These are phyloP conservation scores for Malurus leucopterus DNA, from an alignment of 2,797 vertebrate genomes.

Conservation along the genomic window DNA sequence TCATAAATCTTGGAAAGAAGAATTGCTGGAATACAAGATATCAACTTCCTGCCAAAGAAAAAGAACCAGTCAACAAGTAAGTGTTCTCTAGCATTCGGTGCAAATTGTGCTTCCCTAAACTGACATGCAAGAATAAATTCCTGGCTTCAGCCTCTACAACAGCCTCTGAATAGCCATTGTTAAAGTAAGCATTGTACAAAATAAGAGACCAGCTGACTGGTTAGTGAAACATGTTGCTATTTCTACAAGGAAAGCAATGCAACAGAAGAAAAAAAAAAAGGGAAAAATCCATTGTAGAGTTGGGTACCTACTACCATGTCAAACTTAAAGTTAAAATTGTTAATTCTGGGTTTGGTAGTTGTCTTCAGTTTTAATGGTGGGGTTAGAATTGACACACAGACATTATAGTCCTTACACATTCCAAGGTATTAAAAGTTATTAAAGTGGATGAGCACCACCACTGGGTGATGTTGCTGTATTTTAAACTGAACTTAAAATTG, in stretches of 20 bases:
- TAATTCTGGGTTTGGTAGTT: neutral
- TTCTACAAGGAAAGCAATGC: neutral
- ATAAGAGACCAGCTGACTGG: neutral
- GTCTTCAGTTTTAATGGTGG: neutral
- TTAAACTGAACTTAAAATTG: neutral
- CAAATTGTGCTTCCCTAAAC: neutral
- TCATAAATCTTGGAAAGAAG: neutral
- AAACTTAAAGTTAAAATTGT: neutral
- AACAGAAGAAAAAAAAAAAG: neutral
- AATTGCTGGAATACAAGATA: neutral
- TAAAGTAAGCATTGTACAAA: neutral
- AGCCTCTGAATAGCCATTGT: neutral
- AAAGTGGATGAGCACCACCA: neutral
- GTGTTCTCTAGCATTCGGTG: neutral
- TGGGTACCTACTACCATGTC: neutral
- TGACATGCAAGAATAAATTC: neutral
- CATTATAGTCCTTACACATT: neutral
- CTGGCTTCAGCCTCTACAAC: neutral
- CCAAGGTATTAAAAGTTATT: neutral
- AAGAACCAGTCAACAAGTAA: neutral
- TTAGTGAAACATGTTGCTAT: neutral
- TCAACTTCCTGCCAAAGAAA: slow-evolving; percentile 13
- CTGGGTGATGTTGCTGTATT: neutral
- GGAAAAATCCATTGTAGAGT: neutral
- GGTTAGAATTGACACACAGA: neutral